Conservation (phyloP, 2,888 invertebrate species). For the Xestia c-nigrum region DNA sequence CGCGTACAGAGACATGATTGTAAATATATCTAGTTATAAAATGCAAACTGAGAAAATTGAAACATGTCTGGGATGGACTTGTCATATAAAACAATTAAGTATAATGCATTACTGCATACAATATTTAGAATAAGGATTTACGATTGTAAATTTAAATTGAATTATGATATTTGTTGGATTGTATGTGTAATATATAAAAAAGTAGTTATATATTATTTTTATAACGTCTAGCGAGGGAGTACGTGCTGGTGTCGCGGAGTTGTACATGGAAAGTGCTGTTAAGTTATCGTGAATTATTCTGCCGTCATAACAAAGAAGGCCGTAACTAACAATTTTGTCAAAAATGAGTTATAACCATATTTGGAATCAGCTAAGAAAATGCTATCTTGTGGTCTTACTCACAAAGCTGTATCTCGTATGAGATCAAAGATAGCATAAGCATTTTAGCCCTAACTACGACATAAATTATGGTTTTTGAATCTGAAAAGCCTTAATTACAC, state of each 20-base stretch:
- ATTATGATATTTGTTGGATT: constrained; percentile 88
- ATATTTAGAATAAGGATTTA: constrained; percentile 82
- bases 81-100: constrained; percentile 72
- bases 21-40: constrained; percentile 74
- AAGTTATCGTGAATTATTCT: constrained; percentile 65
- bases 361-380: no score
- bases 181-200: constrained; percentile 87
- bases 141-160: constrained; percentile 87
- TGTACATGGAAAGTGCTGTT: constrained; percentile 78
- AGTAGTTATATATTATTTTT: constrained; percentile 84
- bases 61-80: constrained; percentile 64
- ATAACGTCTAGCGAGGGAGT: constrained; percentile 80
- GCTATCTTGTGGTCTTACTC: no score
- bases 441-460: no score
- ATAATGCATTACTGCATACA: constrained; percentile 75
- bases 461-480: no score
- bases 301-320: no score
- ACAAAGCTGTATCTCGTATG: no score
- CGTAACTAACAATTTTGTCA: no score
- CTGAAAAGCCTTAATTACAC: no score
- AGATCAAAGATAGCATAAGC: no score
- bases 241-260: constrained; percentile 72
- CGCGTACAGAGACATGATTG: constrained; percentile 70
- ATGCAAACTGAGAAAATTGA: constrained; percentile 45
- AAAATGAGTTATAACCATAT: no score